Evolutionary conservation across 2,888 invertebrate species (phyloP).

Genomic region (Dryocosmus kuriphilus): DNA sequence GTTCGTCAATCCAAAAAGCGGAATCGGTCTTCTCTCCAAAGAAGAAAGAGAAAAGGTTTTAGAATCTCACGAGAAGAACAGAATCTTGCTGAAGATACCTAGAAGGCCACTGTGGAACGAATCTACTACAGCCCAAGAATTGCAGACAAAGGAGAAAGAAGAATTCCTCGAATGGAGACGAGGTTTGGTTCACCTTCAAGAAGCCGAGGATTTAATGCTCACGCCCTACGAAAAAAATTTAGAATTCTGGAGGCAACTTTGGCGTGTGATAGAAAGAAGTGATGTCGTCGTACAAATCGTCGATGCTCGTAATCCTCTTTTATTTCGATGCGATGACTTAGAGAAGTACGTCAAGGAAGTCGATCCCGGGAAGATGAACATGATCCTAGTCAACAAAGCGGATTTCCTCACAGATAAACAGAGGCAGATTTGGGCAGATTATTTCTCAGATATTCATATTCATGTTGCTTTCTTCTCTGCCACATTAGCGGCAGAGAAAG

Average conservation of each 20-base stretch:
- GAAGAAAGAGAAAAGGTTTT: slow-evolving; percentile 80
- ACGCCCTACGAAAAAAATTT: slow-evolving; percentile 99
- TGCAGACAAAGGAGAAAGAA: slow-evolving; percentile 88
- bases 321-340: slow-evolving; percentile 95
- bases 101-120: slow-evolving; percentile 91
- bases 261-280: slow-evolving; percentile 98
- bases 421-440: slow-evolving; percentile 90
- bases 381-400: slow-evolving; percentile 96
- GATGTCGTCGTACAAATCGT: slow-evolving; percentile 96
- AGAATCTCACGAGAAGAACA: slow-evolving; percentile 81
- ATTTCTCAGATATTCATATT: slow-evolving; percentile 86
- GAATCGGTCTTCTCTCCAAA: slow-evolving; percentile 81
- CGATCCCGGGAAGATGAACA: slow-evolving; percentile 84
- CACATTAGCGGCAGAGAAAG: slow-evolving; percentile 80
- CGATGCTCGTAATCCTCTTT: slow-evolving; percentile 96
- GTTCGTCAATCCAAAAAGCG: slow-evolving; percentile 83
- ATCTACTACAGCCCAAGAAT: slow-evolving; percentile 87
- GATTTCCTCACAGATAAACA: slow-evolving; percentile 92
- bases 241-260: slow-evolving; percentile 98
- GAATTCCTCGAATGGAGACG: slow-evolving; percentile 95
- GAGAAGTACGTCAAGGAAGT: slow-evolving; percentile 92
- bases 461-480: slow-evolving; percentile 96
- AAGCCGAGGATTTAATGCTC: slow-evolving; percentile 88
- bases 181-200: slow-evolving; percentile 87
- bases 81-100: slow-evolving; percentile 87